These are phyloP conservation scores for Troides aeacus DNA, from an alignment of 2,888 invertebrate genomes.

Conservation along the genomic window DNA sequence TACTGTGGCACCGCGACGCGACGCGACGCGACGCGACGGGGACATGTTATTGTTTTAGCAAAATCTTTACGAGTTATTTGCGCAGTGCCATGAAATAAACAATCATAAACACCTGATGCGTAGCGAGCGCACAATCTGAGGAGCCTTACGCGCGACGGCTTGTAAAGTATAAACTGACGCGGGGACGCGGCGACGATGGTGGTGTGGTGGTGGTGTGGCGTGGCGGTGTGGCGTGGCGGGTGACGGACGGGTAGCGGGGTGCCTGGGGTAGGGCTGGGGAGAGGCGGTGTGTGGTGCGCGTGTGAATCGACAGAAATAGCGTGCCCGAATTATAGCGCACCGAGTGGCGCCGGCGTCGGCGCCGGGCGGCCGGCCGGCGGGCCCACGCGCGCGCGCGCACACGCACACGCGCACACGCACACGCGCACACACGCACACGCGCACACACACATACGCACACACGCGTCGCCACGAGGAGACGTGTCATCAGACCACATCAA, in stretches of 20 bases:
- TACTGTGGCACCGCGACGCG: too few species aligned
- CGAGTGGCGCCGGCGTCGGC: conserved; percentile 72
- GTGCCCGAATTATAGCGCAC: conserved; percentile 74
- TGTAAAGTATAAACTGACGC: conserved; percentile 64
- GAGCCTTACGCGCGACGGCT: conserved; percentile 35
- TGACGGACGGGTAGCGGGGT: too few species aligned
- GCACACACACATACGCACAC: background rate
- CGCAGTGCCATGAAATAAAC: too few species aligned
- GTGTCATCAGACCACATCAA: too few species aligned
- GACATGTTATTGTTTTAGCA: too few species aligned
- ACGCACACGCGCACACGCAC: background rate
- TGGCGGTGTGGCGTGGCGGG: too few species aligned
- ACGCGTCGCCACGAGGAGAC: too few species aligned
- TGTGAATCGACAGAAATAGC: conserved; percentile 76
- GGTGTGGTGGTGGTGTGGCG: too few species aligned
- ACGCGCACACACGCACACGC: background rate
- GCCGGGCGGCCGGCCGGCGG: conserved; percentile 58
- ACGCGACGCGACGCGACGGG: too few species aligned
- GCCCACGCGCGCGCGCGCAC: conserved; percentile 33
- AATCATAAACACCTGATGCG: background rate
- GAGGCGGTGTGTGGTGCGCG: conserved; percentile 56
- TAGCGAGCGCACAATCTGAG: conserved; percentile 7
- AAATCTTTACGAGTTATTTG: too few species aligned
- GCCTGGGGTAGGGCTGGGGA: too few species aligned
- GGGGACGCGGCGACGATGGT: too few species aligned